Evolutionary conservation across 2,797 vertebrate genomes (phyloP), one percentile per base, ranked within the genome.

Genomic region (Megaceryle alcyon): DNA sequence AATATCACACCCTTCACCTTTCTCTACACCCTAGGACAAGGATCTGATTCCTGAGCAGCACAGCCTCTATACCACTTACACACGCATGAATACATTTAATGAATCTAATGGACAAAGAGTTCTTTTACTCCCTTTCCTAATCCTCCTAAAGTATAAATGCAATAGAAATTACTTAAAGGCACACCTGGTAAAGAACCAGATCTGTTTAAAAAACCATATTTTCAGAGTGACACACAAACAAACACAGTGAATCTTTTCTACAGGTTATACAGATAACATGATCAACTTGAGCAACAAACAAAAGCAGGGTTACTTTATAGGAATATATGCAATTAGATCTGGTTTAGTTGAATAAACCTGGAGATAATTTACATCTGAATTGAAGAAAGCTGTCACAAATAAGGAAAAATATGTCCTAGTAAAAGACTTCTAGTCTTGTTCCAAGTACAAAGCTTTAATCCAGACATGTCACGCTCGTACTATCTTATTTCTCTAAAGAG

Each of bases 121-220:
- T 86, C 96, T 97, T 97, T 97, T 97, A 96, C 96, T 97, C 96
- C 94, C 92, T 91, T 96, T 96, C 90, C 87, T 97, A 97, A 97
- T 97, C 97, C 96, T 80, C 79, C 93, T 94, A 91, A 97, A 96
- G 95, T 93, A 96, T 96, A 97, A 97, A 90, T 94, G 97, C 93
- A 91, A 93, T 95, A 94, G 94, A 94, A 97, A 96, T 95, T 85
- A 96, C 93, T 97, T 96, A 96, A 96, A 97, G 88, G 95, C 94
- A 96, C 96, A 97, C 96, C 97, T 97, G 97, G 96, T 96, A 91
- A 96, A 97, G 92, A 31, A 93, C 91, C 26, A 96, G 94, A 92
- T 92, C 88, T 96, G 78, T 94, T 94, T 82, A 88, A 96, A 96
- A 96, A 95, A 53, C 69, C 94, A 16, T 91, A 93, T 95, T 94